phyloP scores from a whole-genome alignment of 2,888 invertebrate species.

The Eristalinus sepulchralis region DNA sequence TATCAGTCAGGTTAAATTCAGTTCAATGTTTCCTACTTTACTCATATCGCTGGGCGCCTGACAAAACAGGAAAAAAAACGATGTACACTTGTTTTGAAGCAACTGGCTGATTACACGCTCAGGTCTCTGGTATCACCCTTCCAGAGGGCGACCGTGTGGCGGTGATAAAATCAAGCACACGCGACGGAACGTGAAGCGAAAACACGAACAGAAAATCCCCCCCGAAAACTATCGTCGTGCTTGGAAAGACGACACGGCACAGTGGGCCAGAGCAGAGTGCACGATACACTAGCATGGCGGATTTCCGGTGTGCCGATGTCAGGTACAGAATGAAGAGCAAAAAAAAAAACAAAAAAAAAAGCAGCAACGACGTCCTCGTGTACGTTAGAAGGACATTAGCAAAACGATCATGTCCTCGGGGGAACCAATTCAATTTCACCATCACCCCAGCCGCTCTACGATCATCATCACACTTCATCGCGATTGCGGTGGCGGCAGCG shows the following conservation, averaged over 20 bases:
- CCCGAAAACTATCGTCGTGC: neutral
- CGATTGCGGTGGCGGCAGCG: too few relatives aligned
- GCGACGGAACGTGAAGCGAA: slow-evolving; percentile 37
- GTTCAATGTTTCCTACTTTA: slow-evolving; percentile 17
- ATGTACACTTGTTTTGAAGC: neutral
- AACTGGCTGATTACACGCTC: slow-evolving; percentile 11
- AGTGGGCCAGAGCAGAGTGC: neutral
- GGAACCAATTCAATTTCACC: slow-evolving; percentile 55
- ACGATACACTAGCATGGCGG: neutral
- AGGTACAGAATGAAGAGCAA: neutral
- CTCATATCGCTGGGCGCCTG: slow-evolving; percentile 6
- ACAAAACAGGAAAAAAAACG: slow-evolving; percentile 3
- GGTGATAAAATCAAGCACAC: slow-evolving; percentile 45
- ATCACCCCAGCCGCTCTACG: slow-evolving; percentile 7
- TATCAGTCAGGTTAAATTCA: slow-evolving; percentile 12
- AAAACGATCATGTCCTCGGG: slow-evolving; percentile 52
- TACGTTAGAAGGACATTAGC: slow-evolving; percentile 35
- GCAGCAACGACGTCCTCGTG: neutral
- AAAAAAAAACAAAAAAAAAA: neutral
- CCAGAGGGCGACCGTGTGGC: slow-evolving; percentile 8
- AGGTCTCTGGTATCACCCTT: slow-evolving; percentile 22
- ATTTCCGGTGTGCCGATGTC: slow-evolving; percentile 39
- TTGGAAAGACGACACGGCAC: neutral
- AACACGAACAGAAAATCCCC: slow-evolving; percentile 13
- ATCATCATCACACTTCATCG: neutral